These are phyloP conservation scores for Sinotaia quadrata DNA, from an alignment of 2,888 invertebrate species.

Conservation along the genomic window DNA sequence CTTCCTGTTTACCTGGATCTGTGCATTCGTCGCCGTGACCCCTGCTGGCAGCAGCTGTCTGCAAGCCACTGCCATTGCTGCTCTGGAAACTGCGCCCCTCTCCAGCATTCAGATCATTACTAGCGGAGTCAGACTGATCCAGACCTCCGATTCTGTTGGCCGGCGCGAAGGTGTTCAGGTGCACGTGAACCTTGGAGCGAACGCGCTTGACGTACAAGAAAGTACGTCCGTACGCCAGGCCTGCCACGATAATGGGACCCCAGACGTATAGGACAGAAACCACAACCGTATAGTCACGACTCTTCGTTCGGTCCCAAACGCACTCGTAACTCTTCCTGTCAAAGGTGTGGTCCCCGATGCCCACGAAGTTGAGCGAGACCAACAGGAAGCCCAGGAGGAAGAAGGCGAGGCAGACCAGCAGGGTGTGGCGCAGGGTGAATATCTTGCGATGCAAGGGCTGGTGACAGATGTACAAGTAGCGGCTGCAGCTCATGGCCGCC, in stretches of 20 bases:
- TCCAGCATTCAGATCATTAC: neutral
- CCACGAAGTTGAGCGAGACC: slow-evolving; percentile 47
- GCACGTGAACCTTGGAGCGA: slow-evolving; percentile 24
- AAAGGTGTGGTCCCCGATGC: slow-evolving; percentile 51
- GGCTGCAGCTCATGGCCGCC: slow-evolving; percentile 53
- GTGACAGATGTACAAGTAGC: slow-evolving; percentile 55
- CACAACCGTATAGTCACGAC: slow-evolving; percentile 51
- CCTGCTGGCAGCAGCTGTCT: neutral
- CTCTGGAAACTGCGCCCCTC: neutral
- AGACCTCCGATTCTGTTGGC: neutral
- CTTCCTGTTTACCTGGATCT: neutral
- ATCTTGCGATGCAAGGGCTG: slow-evolving; percentile 41
- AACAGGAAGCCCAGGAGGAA: slow-evolving; percentile 47
- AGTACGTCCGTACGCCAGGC: slow-evolving; percentile 48
- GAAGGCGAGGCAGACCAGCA: slow-evolving; percentile 43
- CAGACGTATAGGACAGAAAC: slow-evolving; percentile 52
- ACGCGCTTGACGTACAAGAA: slow-evolving; percentile 39
- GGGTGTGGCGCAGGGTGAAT: slow-evolving; percentile 43
- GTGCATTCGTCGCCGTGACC: neutral
- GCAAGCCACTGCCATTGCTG: neutral
- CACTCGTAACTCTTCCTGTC: slow-evolving; percentile 55
- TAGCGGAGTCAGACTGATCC: neutral
- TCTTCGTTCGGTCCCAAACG: slow-evolving; percentile 57
- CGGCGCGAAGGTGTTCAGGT: neutral
- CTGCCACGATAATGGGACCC: slow-evolving; percentile 50